Conservation (phyloP, 2,888 invertebrate genomes). For the Cryptops parisi region DNA sequence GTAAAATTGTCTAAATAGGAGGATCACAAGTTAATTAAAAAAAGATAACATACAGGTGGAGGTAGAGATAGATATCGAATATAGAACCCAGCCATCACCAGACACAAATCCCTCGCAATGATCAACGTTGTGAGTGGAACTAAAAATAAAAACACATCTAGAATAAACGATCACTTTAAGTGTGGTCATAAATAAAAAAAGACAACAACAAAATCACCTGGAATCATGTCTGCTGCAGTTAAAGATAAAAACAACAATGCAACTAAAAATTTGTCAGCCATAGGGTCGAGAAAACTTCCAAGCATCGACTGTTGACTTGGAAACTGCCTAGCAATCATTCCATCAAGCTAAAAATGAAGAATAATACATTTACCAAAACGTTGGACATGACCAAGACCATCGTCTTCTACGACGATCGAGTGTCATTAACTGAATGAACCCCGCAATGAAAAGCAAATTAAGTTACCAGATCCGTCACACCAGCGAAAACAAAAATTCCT, state of each 20-base stretch:
- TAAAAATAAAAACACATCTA: constrained; percentile 7
- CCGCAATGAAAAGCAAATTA: too few species aligned
- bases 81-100: constrained; percentile 73
- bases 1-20: too few species aligned
- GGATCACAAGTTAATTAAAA: too few species aligned
- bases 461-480: constrained; percentile 75
- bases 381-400: too few species aligned
- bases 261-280: constrained; percentile 91
- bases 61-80: constrained; percentile 81
- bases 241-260: constrained; percentile 75
- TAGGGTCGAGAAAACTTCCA: constrained; percentile 89
- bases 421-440: too few species aligned
- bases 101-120: constrained; percentile 61
- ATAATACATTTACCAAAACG: too few species aligned
- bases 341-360: constrained; percentile 58
- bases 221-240: constrained; percentile 71
- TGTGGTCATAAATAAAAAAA: constrained; percentile 3
- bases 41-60: constrained; percentile 51
- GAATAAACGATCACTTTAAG: too few species aligned
- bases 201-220: constrained; percentile 35
- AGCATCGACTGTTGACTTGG: constrained; percentile 79
- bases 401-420: too few species aligned
- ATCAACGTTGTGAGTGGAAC: constrained; percentile 51
- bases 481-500: constrained; percentile 67
- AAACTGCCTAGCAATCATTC: constrained; percentile 89